Base-by-base conservation (phyloP, 2,797 vertebrate genomes). In the Anniella stebbinsi region DNA sequence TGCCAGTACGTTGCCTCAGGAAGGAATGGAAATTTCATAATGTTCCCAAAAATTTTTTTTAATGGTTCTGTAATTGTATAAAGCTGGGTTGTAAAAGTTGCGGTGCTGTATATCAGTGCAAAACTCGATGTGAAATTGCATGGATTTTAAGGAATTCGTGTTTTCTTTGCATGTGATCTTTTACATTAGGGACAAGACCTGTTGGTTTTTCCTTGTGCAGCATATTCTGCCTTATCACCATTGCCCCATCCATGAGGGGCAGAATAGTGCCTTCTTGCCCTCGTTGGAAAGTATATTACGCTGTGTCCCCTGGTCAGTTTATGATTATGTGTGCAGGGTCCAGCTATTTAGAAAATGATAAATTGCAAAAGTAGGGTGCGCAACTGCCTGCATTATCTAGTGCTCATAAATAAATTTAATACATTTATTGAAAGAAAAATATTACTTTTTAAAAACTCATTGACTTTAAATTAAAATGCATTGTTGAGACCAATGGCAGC, bases 361-460 rank as follows among this genome's bases (percentile, higher is more conserved):
- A 23, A 76, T 76, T 76, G 75, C 3, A 76, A 28, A 41, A 76
- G 17, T 28, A 25, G 18, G 48, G 33, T 2, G 13, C 23, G 3
- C 8, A 13, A 80, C 13, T 80, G 15, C 13, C 48, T n/a, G 5
- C 30, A 33, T 85, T 36, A 72, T 84, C 48, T 78, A 78, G 38
- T 86, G 30, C 80, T 75, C 36, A 60, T 86, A 13, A 72, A 90
- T 90, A 88, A 73, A 78, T 90, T 80, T 87, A 89, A 81, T 67
- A 80, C 73, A 87, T 80, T 33, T 80, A 18, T 13, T 80, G 45
- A 78, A 48, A 28, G 25, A 45, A 28, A 7, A 15, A 30, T 54
- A n/a, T 15, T 54, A 6, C 17, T 33, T 48, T 13, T 7, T 41
- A 21, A 38, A 48, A 54, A 81, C 3, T 60, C 25, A 38, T 36